phyloP scores from a whole-genome alignment of 2,113 vertebrate species.

The Actinemys pallida region DNA sequence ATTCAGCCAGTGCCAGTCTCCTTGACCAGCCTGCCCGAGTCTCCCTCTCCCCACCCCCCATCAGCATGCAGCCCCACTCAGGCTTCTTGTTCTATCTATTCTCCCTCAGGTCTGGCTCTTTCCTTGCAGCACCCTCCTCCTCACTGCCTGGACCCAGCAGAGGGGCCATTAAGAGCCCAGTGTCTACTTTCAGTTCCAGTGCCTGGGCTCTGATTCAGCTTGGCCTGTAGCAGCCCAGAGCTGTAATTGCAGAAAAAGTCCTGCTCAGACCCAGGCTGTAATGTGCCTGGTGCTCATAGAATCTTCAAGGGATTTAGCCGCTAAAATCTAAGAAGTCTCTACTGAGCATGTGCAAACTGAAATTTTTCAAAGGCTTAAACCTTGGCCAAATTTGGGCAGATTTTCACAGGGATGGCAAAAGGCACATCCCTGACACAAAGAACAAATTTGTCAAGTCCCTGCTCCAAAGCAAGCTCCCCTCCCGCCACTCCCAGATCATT shows the following conservation, averaged over 20 bases:
- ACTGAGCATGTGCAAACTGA: background rate
- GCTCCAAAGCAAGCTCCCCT: background rate
- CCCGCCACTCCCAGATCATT: background rate
- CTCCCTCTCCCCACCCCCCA: too few species aligned
- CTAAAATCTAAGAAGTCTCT: background rate
- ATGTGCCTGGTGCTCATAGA: background rate
- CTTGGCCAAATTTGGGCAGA: background rate
- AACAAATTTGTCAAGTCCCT: accelerated
- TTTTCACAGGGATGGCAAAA: background rate
- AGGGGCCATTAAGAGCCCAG: too few species aligned
- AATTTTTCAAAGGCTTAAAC: background rate
- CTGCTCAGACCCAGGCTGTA: background rate
- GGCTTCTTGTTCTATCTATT: background rate
- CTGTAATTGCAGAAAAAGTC: background rate
- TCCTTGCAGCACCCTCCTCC: background rate
- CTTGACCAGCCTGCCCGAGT: background rate
- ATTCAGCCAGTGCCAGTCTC: background rate
- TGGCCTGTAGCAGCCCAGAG: background rate
- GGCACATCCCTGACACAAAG: background rate
- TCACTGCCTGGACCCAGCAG: background rate
- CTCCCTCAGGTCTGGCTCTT: background rate
- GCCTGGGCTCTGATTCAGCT: background rate
- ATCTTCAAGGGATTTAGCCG: background rate
- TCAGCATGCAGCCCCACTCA: accelerated
- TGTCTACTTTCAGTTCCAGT: background rate